phyloP scores from a whole-genome alignment of 2,113 vertebrate species.

The Hyla sarda region DNA sequence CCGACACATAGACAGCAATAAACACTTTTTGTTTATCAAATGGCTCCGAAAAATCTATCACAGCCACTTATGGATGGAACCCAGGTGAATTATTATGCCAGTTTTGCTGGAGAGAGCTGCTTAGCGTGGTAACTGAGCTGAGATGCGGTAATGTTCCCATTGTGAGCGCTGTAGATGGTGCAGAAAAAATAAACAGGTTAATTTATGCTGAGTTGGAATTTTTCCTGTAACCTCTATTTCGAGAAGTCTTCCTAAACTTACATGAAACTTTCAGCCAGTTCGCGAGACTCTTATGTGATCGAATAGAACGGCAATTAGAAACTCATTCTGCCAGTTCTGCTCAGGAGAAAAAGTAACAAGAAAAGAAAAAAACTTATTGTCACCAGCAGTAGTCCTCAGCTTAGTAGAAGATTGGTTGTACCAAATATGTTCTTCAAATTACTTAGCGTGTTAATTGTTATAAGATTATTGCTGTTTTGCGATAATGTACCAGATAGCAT shows the following conservation, averaged over 20 bases:
- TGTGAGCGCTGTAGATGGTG: slow-evolving; percentile 31
- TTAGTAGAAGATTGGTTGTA: slow-evolving; percentile 2
- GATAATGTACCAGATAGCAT: slow-evolving; percentile 42
- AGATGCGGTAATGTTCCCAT: slow-evolving; percentile 33
- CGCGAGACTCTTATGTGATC: slow-evolving; percentile 12
- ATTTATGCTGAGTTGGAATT: slow-evolving; percentile 45
- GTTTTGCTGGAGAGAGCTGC: slow-evolving; percentile 26
- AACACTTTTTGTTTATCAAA: slow-evolving; percentile 34
- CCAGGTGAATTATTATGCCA: slow-evolving; percentile 27
- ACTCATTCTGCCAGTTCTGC: slow-evolving; percentile 47
- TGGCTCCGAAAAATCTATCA: slow-evolving; percentile 26
- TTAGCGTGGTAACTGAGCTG: slow-evolving; percentile 3
- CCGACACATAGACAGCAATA: not conserved
- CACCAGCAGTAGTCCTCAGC: slow-evolving; percentile 25
- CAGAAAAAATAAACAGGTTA: slow-evolving; percentile 31
- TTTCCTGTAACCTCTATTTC: slow-evolving; percentile 41
- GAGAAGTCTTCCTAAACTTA: slow-evolving; percentile 15
- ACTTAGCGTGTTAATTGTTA: slow-evolving; percentile 35
- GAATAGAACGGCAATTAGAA: slow-evolving; percentile 19
- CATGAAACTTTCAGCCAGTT: slow-evolving; percentile 34
- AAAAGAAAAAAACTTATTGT: slow-evolving; percentile 51
- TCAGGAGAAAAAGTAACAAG: not conserved
- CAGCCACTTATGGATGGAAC: not conserved
- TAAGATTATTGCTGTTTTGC: slow-evolving; percentile 46
- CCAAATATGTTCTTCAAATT: slow-evolving; percentile 43